Conservation (phyloP, 2,113 vertebrate species). For the Phocoena phocoena region DNA sequence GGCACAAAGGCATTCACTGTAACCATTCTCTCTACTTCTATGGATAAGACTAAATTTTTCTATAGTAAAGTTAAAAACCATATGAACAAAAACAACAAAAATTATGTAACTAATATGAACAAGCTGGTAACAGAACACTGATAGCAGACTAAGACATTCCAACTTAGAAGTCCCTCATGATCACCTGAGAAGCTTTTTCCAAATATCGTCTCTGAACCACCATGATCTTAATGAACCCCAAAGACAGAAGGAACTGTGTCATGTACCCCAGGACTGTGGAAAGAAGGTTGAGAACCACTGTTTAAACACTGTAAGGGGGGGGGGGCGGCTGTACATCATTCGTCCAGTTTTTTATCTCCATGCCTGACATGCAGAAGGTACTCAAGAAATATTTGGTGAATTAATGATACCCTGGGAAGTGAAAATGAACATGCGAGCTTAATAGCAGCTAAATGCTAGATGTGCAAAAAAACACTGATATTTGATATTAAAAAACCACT, state of each 20-base stretch:
- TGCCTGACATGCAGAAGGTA: neutral
- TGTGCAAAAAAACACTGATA: slow-evolving; percentile 34
- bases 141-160: neutral
- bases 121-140: neutral
- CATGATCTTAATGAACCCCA: neutral
- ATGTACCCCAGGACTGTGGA: neutral
- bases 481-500: slow-evolving; percentile 42
- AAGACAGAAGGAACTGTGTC: neutral
- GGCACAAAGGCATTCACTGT: neutral
- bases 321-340: neutral
- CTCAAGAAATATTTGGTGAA: slow-evolving; percentile 30
- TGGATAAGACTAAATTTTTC: neutral
- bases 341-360: neutral
- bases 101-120: neutral
- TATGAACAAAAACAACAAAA: slow-evolving; percentile 6
- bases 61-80: slow-evolving; percentile 8
- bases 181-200: neutral
- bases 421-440: neutral
- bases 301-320: neutral
- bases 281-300: neutral
- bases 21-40: neutral
- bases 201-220: neutral
- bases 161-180: neutral
- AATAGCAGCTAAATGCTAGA: neutral
- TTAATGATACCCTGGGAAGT: neutral